Base-by-base conservation (phyloP, 2,888 invertebrate genomes). In the Branchipolynoe longqiensis region DNA sequence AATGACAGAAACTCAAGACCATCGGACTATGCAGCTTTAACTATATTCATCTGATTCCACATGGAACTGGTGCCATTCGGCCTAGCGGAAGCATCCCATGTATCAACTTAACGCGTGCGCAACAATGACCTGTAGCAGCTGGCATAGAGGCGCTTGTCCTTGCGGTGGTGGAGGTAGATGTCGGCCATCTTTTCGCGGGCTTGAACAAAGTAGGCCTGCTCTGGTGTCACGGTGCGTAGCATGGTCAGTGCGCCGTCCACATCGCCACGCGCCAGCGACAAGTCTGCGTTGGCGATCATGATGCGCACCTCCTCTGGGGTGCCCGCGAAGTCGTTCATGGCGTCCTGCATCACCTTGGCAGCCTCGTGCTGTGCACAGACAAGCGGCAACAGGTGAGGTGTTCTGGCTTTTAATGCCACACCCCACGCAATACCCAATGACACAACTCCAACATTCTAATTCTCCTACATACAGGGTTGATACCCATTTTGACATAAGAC, bases 251-350 rank as follows among this genome's bases (percentile, higher is more conserved):
- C 98, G 89, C 95, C 95, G 90, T 97, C 96, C 0, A 96, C 93
- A 91, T 98, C 97, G 2, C 96, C 97, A 91, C 97, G 96, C 83
- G 96, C 95, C 22, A 98, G 93, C 18, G 96, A 96, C 83, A 98
- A 94, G 88, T 98, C 97, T 0, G 98, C 97, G 91, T 97, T 96
- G 0, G 97, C 96, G 69, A 99, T 96, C 0, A 96, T 95, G 33
- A 99, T 95, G 48, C 97, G 95, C 0, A 97, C 96, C 94, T 98
- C 98, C 93, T 98, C 98, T 0, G 96, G 95, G 0, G 97, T 97
- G 58, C 96, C 96, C 41, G 95, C 95, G 90, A 94, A 93, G 86
- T 92, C 93, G 87, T 92, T 92, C 85, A 92, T 93, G 90, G 95
- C 92, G 92, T 96, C 96, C 93, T 97, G 96, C 95, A 98, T 96